phyloP scores from a whole-genome alignment of 2,888 invertebrate species.

The Kuschelorhynchus macadamiae region DNA sequence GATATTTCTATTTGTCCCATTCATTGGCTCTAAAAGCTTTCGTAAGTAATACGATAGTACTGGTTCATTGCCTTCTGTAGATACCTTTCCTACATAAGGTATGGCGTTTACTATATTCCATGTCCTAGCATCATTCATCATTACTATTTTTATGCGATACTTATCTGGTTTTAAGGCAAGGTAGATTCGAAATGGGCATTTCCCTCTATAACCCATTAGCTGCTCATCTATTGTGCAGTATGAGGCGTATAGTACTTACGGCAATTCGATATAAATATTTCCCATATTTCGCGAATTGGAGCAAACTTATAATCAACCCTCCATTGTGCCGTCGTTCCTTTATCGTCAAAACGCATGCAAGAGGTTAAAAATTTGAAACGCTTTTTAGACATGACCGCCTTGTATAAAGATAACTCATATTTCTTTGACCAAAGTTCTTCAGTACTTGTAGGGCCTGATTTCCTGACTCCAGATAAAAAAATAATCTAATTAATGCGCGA shows the following conservation, averaged over 20 bases:
- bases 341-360: slow-evolving; percentile 46
- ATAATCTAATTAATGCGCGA: no score
- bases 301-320: slow-evolving; percentile 43
- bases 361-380: slow-evolving; percentile 46
- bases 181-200: slow-evolving; percentile 46
- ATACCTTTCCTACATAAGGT: slow-evolving; percentile 49
- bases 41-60: slow-evolving; percentile 33
- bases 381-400: slow-evolving; percentile 47
- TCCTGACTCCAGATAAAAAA: no score
- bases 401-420: slow-evolving; percentile 42
- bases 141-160: slow-evolving; percentile 49
- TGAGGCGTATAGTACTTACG: slow-evolving; percentile 40
- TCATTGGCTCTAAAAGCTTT: slow-evolving; percentile 40
- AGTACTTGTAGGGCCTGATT: no score
- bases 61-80: slow-evolving; percentile 34
- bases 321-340: slow-evolving; percentile 30
- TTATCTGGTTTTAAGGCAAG: no score
- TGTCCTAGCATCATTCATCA: slow-evolving; percentile 44
- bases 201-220: slow-evolving; percentile 47
- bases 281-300: slow-evolving; percentile 42
- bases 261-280: slow-evolving; percentile 43
- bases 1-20: slow-evolving; percentile 42
- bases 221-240: slow-evolving; percentile 50
- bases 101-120: slow-evolving; percentile 51
- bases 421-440: slow-evolving; percentile 1